These are phyloP conservation scores for Pycnonotus jocosus DNA, from an alignment of 2,113 vertebrate species.

Conservation along the genomic window DNA sequence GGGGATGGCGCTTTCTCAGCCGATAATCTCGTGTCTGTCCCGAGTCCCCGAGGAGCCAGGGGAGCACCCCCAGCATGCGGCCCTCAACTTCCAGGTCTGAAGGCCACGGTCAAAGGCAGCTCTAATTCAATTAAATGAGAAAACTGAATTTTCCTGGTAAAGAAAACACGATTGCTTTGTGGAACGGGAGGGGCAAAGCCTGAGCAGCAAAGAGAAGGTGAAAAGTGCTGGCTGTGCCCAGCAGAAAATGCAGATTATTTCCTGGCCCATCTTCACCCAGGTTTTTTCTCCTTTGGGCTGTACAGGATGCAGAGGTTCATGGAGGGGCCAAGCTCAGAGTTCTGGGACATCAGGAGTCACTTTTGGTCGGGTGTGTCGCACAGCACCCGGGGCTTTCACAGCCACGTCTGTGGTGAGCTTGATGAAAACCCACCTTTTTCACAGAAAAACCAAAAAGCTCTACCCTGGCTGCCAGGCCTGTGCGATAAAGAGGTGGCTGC, in stretches of 20 bases:
- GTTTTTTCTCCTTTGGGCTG: background rate
- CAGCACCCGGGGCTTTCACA: background rate
- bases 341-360: background rate
- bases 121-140: background rate
- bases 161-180: background rate
- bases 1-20: constrained; percentile 32
- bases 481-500: background rate
- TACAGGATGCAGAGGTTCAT: background rate
- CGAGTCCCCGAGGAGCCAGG: constrained; percentile 3
- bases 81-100: background rate
- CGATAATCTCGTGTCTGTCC: constrained; percentile 15
- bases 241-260: background rate
- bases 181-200: background rate
- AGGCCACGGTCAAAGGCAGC: background rate
- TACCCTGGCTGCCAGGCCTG: background rate
- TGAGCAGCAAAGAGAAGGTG: background rate
- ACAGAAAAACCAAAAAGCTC: background rate
- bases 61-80: background rate
- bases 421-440: background rate
- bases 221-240: background rate
- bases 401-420: fast-evolving
- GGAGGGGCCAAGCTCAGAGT: background rate
- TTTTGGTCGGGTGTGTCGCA: background rate
- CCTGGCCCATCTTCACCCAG: background rate
- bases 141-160: background rate